Base-by-base conservation (phyloP, 1,140 invertebrate species). In the Drosophila ananassae region DNA sequence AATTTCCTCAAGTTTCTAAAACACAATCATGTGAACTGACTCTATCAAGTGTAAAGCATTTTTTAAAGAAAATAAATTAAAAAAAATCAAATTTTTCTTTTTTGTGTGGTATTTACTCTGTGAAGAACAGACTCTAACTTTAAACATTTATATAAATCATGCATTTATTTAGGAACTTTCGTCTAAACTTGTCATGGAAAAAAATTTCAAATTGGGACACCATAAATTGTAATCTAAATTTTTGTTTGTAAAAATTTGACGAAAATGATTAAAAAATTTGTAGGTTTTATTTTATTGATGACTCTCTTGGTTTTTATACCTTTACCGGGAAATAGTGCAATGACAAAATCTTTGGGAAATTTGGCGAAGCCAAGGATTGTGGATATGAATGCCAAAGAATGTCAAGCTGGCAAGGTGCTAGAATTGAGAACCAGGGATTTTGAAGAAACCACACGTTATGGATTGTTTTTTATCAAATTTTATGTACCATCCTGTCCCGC, bases 1-100 rank as follows among this genome's bases (percentile, higher is more conserved):
- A 37, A 17, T 30, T 8, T 54, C 39, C 28, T 47, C 39, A 58
- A 87, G 81, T 85, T 85, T 85, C 51, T 81, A 81, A 85, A 78
- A 81, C 81, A 66, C 77, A 41, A 57, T 77, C 73, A 63, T 47
- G 62, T 59, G 52, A 53, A 59, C 7, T 39, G 22, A 74, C 28
- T 13, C 13, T 25, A 12, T 9, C 32, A 57, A 12, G 25, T 32
- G 41, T 53, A 48, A n/a, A 3, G 13, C 10, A 37, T 63, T 73
- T 62, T n/a, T 32, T n/a, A 37, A 5, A 73, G 44, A 2, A 71
- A 73, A 56, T 52, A 46, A 39, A 30, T 37, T 9, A 0, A 28
- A 25, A 56, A 9, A 3, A 24, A 63, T 10, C 13, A 25, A 28
- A 1, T 7, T 7, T 4, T 28, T 4, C 5, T 6, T 28, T 28